Base-by-base conservation (phyloP, 2,888 invertebrate genomes). In the Lasioglossum calceatum region DNA sequence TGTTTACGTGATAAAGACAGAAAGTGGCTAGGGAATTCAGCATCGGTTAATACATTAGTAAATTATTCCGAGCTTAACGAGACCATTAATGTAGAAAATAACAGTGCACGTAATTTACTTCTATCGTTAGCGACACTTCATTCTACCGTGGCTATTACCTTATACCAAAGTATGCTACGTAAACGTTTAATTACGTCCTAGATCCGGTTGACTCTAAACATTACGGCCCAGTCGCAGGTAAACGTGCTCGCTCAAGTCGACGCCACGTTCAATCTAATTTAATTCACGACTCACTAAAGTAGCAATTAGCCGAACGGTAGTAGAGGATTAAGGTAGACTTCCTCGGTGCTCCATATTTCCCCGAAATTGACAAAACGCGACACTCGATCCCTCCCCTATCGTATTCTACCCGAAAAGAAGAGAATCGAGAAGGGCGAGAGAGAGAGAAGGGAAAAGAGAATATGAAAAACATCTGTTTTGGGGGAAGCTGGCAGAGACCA, bases 381-480 rank as follows among this genome's bases (percentile, higher is more conserved):
- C 70, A 71, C 70, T 23, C 39, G 42, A 71, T 71, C 70, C 70
- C 12, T 39, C n/a, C 42, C 42, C 70, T 71, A 71, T 71, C 70
- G 42, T 71, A 39, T 71, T 71, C 70, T 42, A n/a, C 70, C 12
- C 16, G n/a, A 47, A 64, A 36, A 36, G 61, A 71, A 72, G 27
- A 32, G 27, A 58, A 42, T n/a, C 71, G 12, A 14, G 71, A 1
- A 36, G 23, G 32, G 44, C 5, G 23, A 16, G 7, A 71, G 61
- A 47, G 42, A 42, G 42, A 39, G 50, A 7, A 67, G 16, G 36
- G 42, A 4, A n/a, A 75, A 39, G 36, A 36, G 67, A 16, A 7
- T 36, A 67, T 8, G 39, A 70, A 80, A 61, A 61, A 16, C 42
- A 36, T 76, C 47, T 71, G 81, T 83, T 83, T 81, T 44, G 44